Percentiles rank a stretch among this genome's conserved stretches.
phyloP scores from a whole-genome alignment of 2,797 vertebrate species.

The Chiloscyllium punctatum region DNA sequence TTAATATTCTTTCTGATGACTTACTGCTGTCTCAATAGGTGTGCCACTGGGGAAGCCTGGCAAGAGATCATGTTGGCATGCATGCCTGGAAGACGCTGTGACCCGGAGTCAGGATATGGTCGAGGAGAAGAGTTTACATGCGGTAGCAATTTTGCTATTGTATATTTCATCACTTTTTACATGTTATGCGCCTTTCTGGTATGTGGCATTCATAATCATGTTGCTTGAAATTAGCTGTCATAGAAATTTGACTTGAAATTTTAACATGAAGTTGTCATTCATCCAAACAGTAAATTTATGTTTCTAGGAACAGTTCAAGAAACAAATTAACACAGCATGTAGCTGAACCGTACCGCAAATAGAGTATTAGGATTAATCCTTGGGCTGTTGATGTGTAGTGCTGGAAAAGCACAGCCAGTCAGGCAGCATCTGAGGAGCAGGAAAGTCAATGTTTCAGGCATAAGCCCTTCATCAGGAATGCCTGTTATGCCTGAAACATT shows the following conservation, averaged over 20 bases:
- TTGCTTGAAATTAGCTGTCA: background rate
- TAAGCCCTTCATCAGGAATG: no score
- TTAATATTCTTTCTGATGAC: background rate
- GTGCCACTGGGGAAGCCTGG: conserved; percentile 97
- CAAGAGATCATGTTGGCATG: conserved; percentile 98
- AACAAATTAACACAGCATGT: background rate
- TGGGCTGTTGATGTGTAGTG: no score
- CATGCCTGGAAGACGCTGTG: conserved; percentile 85
- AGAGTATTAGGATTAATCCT: background rate
- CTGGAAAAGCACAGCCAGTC: no score
- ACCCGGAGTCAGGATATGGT: conserved; percentile 84
- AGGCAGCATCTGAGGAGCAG: no score
- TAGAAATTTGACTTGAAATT: background rate
- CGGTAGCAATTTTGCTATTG: conserved; percentile 90
- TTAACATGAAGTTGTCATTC: background rate
- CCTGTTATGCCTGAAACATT: no score
- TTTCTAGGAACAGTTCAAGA: background rate
- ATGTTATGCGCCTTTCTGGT: conserved; percentile 99
- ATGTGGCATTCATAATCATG: conserved; percentile 42
- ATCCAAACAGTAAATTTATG: background rate
- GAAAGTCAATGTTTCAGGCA: no score
- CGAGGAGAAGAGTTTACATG: conserved; percentile 88
- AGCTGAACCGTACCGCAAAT: background rate
- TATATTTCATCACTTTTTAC: conserved; percentile 98
- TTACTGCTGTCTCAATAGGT: conserved; percentile 57